phyloP scores from a whole-genome alignment of 2,888 invertebrate genomes.

The Limulus polyphemus region DNA sequence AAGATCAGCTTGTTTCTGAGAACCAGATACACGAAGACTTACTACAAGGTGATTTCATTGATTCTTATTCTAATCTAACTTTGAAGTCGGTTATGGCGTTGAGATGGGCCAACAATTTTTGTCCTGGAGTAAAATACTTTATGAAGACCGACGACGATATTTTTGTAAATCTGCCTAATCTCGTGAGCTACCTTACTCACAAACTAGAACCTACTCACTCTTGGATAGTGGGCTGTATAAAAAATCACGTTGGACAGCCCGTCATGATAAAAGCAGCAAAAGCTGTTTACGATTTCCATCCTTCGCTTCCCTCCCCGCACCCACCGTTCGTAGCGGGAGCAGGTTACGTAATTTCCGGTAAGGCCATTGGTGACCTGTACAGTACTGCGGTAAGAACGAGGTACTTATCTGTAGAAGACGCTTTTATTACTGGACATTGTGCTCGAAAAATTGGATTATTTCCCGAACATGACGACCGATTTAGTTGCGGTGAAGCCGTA shows the following conservation, averaged over 20 bases:
- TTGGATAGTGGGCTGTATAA: constrained; percentile 11
- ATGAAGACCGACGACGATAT: constrained; percentile 18
- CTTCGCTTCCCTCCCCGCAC: constrained; percentile 28
- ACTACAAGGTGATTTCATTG: constrained; percentile 8
- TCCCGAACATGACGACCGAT: constrained; percentile 25
- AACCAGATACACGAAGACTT: constrained; percentile 5
- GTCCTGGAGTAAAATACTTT: constrained; percentile 5
- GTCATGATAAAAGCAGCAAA: constrained; percentile 22
- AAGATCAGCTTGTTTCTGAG: constrained; percentile 4
- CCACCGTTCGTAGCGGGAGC: constrained; percentile 34
- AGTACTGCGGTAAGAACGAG: constrained; percentile 23
- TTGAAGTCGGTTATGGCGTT: constrained; percentile 8
- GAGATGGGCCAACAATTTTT: constrained; percentile 6
- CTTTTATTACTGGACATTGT: constrained; percentile 34
- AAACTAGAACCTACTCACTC: not conserved
- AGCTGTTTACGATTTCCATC: too few relatives aligned
- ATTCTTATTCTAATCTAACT: constrained; percentile 11
- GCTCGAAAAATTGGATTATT: constrained; percentile 23
- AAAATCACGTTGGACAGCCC: constrained; percentile 5
- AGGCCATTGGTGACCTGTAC: constrained; percentile 27
- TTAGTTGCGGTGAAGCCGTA: constrained; percentile 29
- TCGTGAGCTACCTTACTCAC: constrained; percentile 1
- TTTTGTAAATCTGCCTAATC: constrained; percentile 7
- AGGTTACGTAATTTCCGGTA: constrained; percentile 32
- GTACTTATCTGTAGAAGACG: constrained; percentile 34